Percentiles rank a stretch among this genome's conserved stretches.
phyloP scores from a whole-genome alignment of 2,113 vertebrate species.

The Balaeniceps rex region DNA sequence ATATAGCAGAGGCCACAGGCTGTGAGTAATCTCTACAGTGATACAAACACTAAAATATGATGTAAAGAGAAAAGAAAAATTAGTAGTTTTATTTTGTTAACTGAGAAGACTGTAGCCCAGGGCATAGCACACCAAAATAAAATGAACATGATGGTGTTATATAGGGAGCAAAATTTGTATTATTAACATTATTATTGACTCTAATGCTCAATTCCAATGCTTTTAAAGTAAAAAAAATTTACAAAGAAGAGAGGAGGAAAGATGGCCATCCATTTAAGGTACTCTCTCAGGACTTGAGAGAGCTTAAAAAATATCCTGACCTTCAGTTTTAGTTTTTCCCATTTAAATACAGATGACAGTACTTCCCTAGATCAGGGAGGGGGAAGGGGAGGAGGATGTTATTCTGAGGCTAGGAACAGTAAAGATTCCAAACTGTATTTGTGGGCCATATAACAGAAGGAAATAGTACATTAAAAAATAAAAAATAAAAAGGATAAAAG shows the following conservation, averaged over 20 bases:
- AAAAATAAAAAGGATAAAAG: not conserved
- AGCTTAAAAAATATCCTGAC: not conserved
- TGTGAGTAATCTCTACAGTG: not conserved
- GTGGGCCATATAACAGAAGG: not conserved
- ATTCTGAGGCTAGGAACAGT: not conserved
- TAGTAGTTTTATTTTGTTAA: not conserved
- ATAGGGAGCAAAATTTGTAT: not conserved
- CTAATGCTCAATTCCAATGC: not conserved
- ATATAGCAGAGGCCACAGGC: not conserved
- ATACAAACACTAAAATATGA: not conserved
- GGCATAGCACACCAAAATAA: not conserved
- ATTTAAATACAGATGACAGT: not conserved
- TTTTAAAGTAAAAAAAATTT: not conserved
- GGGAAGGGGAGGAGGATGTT: not conserved
- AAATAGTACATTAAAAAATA: not conserved
- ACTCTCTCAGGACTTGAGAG: not conserved
- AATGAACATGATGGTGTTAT: not conserved
- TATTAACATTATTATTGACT: not conserved
- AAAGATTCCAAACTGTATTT: not conserved
- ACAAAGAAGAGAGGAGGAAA: not conserved
- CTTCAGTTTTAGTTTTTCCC: not conserved
- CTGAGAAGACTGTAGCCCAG: not conserved
- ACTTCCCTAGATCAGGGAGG: not conserved
- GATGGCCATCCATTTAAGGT: not conserved
- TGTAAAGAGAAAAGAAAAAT: not conserved